These are phyloP conservation scores for Tribolium madens DNA, from an alignment of 1,140 invertebrate genomes.

Conservation along the genomic window DNA sequence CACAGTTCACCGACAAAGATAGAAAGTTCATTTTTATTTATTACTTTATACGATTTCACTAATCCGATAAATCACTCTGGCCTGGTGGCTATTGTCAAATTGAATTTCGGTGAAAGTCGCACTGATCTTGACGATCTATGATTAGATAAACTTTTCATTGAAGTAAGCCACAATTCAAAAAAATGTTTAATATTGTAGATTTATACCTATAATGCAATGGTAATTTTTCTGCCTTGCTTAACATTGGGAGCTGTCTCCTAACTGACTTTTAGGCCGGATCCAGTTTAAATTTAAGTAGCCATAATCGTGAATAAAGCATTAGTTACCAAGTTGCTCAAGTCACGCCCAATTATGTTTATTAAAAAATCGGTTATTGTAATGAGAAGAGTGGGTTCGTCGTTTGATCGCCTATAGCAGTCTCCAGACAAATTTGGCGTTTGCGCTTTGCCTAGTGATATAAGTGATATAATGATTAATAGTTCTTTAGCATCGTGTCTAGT, in stretches of 20 bases:
- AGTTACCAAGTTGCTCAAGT: conserved; percentile 3
- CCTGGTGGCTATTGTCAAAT: conserved; percentile 29
- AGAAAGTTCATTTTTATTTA: conserved; percentile 27
- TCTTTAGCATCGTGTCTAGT: background rate
- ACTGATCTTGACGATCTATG: conserved; percentile 7
- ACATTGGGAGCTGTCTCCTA: background rate
- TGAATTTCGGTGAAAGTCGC: conserved; percentile 27
- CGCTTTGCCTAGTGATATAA: background rate
- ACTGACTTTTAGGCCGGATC: conserved; percentile 7
- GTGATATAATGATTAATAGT: conserved; percentile 2
- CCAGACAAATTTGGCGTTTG: background rate
- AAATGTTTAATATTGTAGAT: too few relatives aligned
- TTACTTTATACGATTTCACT: conserved; percentile 12
- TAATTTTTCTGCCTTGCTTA: background rate
- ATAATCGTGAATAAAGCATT: conserved; percentile 20
- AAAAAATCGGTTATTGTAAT: conserved; percentile 39
- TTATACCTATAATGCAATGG: too few relatives aligned
- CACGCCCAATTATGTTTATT: conserved; percentile 36
- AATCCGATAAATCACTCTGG: conserved; percentile 19
- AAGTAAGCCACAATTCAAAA: too few relatives aligned
- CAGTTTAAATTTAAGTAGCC: conserved; percentile 15
- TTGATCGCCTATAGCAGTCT: conserved; percentile 23
- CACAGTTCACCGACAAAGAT: background rate
- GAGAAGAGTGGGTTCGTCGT: conserved; percentile 11
- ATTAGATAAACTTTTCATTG: background rate